Percentiles rank a stretch among this genome's conserved stretches.
Evolutionary conservation across 1,140 invertebrate species (phyloP).

Genomic region (Cyrtorhinus lividipennis): DNA sequence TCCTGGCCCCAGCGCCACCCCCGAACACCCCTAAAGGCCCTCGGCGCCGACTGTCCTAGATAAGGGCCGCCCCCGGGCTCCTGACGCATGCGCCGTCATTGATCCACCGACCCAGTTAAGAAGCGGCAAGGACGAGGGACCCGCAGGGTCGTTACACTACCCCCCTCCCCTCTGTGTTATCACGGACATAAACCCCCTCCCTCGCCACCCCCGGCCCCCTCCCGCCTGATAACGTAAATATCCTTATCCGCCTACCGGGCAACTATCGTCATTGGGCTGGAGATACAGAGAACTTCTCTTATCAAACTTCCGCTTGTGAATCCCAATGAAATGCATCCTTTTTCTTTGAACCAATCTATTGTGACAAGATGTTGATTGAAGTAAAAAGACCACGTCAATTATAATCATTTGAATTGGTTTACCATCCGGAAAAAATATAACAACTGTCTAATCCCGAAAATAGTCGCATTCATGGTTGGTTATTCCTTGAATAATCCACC

Average conservation of each 20-base stretch:
- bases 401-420: too few species aligned
- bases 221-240: not conserved
- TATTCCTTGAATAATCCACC: too few species aligned
- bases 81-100: not conserved
- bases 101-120: slow-evolving; percentile 5
- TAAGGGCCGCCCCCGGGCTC: not conserved
- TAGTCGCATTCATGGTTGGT: too few species aligned
- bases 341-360: too few species aligned
- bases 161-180: not conserved
- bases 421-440: too few species aligned
- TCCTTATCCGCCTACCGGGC: not conserved
- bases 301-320: too few species aligned
- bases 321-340: too few species aligned
- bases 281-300: too few species aligned
- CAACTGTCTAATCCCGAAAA: too few species aligned
- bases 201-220: not conserved
- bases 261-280: not conserved
- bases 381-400: too few species aligned
- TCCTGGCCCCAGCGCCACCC: too few species aligned
- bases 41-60: not conserved
- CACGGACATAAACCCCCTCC: not conserved
- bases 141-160: slow-evolving; percentile 5
- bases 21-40: not conserved
- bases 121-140: slow-evolving; percentile 2
- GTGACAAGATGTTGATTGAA: too few species aligned